Base-by-base conservation (phyloP, 2,888 invertebrate species). In the Leptinotarsa juncta region DNA sequence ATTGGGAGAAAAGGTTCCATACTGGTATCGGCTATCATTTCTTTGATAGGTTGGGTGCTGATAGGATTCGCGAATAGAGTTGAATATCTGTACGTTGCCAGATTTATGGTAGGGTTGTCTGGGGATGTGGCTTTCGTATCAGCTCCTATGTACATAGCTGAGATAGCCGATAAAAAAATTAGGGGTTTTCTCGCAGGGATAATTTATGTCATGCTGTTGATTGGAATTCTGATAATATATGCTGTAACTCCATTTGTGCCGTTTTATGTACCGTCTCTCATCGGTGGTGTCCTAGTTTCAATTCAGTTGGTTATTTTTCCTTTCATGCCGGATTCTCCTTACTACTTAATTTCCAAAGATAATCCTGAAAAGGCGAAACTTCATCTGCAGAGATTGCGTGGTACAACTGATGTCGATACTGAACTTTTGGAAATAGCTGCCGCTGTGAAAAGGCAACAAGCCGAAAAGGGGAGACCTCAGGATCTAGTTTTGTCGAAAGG, bases 291-390 rank as follows among this genome's bases (percentile, higher is more conserved):
- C 0, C 78, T 86, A n/a, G 72, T 86, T 5, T 42, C 82, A 3
- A 57, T 83, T 0, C 86, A 87, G 78, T 74, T 87, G 16, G 57
- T 81, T 7, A 80, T 84, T 0, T 86, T 87, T 72, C 79, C 83
- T 0, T 86, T 87, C 76, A 85, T 87, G 84, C 87, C 87, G 3
- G 86, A 87, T 77, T 84, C 84, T 2, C 87, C 87, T 0, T 87
- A 87, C 76, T 87, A 82, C 73, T 79, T 85, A 4, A 76, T 87
- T 5, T 79, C 83, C 50, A 83, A 83, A 70, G 82, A 82, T 10
- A 81, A 84, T 67, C 78, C 78, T 60, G 85, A 83, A 10, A 10
- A 42, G 42, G 42, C 42, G 42, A 42, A 42, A 3, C 10, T 42
- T 2, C 42, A 42, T 42, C 71, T 87, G 32, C 79, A 82, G 51